phyloP scores from a whole-genome alignment of 2,888 invertebrate species.

The Callyntrura sp. region DNA sequence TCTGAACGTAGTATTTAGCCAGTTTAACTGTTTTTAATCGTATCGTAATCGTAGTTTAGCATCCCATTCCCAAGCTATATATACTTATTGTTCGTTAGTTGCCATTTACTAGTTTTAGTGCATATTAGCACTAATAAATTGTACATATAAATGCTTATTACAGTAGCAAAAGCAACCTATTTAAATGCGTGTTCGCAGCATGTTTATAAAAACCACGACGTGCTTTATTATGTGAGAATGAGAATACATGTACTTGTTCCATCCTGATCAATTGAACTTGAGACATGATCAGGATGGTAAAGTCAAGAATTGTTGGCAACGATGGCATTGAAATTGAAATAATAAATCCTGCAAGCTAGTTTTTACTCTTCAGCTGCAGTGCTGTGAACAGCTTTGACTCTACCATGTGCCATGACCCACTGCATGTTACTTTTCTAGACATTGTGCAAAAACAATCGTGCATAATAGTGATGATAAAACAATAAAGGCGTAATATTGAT shows the following conservation, averaged over 20 bases:
- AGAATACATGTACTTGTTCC: conserved; percentile 38
- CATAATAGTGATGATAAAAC: neutral
- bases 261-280: conserved; percentile 42
- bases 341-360: neutral
- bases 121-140: too few species aligned
- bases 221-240: neutral
- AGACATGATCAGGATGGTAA: neutral
- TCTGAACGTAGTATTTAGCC: too few species aligned
- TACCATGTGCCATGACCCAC: conserved; percentile 72
- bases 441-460: conserved; percentile 27
- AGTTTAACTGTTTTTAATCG: too few species aligned
- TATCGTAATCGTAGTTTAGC: too few species aligned
- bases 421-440: conserved; percentile 54
- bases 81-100: too few species aligned
- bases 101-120: too few species aligned
- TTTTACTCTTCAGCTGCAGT: conserved; percentile 19
- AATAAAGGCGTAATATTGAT: too few species aligned
- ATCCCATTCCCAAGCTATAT: too few species aligned
- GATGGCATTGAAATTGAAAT: conserved; percentile 36
- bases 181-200: neutral
- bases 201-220: neutral
- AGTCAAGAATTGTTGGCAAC: conserved; percentile 23
- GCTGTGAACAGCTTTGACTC: conserved; percentile 69
- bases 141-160: too few species aligned
- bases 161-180: neutral